Conservation (phyloP, 2,113 vertebrate species). For the Petaurus breviceps region DNA sequence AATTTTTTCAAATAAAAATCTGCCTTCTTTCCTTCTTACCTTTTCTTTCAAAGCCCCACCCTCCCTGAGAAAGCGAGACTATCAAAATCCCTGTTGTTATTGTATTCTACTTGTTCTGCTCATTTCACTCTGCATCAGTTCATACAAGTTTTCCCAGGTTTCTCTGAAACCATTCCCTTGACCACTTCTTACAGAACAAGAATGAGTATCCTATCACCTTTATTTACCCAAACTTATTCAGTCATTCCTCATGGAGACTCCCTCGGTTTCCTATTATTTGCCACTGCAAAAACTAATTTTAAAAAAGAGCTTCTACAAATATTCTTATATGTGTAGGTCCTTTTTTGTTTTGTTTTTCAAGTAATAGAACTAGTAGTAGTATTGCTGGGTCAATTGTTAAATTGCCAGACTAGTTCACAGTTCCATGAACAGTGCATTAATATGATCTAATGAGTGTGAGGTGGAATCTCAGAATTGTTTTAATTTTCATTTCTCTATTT, state of each 20-base stretch:
- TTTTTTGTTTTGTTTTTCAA: neutral
- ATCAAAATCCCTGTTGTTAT: neutral
- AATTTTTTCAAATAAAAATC: neutral
- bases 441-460: neutral
- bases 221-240: neutral
- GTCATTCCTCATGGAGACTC: neutral
- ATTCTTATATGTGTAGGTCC: neutral
- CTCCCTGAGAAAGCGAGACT: neutral
- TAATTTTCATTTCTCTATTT: neutral
- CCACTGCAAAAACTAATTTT: neutral
- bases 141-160: neutral
- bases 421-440: neutral
- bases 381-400: neutral
- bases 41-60: neutral
- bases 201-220: neutral
- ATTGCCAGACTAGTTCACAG: neutral
- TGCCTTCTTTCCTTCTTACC: neutral
- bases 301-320: neutral
- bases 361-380: neutral
- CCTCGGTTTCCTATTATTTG: neutral
- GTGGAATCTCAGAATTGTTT: neutral
- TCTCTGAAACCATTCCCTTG: neutral
- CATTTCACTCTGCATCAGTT: neutral
- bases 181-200: neutral
- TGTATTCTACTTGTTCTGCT: neutral